These are phyloP conservation scores for Galendromus occidentalis DNA, from an alignment of 1,140 invertebrate species.

Conservation along the genomic window DNA sequence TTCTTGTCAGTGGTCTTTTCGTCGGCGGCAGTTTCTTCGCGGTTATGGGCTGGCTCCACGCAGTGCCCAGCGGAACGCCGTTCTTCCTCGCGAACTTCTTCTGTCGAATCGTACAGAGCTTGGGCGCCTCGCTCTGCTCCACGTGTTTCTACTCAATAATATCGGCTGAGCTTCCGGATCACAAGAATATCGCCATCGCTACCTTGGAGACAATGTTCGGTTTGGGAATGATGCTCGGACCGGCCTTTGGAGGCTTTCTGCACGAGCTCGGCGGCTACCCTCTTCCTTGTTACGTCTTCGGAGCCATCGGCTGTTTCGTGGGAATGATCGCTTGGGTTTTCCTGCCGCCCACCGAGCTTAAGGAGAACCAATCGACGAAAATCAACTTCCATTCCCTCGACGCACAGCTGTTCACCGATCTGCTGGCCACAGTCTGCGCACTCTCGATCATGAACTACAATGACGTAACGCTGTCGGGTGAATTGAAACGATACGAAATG, in stretches of 20 bases:
- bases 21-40: not conserved
- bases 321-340: not conserved
- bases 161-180: not conserved
- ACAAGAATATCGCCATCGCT: not conserved
- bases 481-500: not conserved
- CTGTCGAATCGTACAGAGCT: not conserved
- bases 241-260: not conserved
- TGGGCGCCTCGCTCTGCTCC: not conserved
- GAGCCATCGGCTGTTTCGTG: not conserved
- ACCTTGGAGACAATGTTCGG: not conserved
- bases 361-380: not conserved
- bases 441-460: slow-evolving; percentile 3
- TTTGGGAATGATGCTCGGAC: not conserved
- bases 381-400: not conserved
- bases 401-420: not conserved
- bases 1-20: not conserved
- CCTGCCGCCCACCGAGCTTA: not conserved
- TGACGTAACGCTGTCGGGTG: not conserved
- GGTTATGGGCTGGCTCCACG: not conserved
- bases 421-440: not conserved
- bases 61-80: not conserved
- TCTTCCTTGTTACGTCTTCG: not conserved
- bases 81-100: not conserved
- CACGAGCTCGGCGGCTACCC: not conserved
- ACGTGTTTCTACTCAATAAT: slow-evolving; percentile 7